Base-by-base conservation (phyloP, 2,797 vertebrate species). In the Anguilla obscura region DNA sequence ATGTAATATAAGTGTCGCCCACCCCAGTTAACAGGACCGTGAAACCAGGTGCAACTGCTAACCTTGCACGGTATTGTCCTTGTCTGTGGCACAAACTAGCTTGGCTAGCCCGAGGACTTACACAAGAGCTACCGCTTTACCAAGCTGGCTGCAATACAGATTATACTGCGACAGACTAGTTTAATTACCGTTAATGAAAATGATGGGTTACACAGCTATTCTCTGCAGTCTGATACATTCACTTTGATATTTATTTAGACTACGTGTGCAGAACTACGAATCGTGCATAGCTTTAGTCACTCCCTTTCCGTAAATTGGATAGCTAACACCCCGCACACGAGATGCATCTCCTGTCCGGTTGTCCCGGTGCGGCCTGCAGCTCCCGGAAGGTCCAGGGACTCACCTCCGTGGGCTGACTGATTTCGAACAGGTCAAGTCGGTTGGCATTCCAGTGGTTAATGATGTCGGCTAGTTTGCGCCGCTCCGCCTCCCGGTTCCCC, bases 371-470 rank as follows among this genome's bases (percentile, higher is more conserved):
- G 93, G 92, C 92, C 93, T 88, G 88, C 86, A 84, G 27, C 85
- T n/a, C 40, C 71, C 16, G 83, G 83, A 86, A 87, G 58, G 90
- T 86, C 92, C 91, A 86, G 92, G 94, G 91, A 90, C 97, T 97
- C 93, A 99, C 98, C 98, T 98, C 98, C 66, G 98, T 99, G 92
- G 98, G 98, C 93, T 97, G 97, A 96, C 98, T 99, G 97, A 99
- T 99, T 94, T 99, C 98, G 95, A 99, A 99, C 97, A 99, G 97
- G 97, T 99, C 98, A 95, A 99, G 98, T 96, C 98, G 97, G 98
- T 99, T 99, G 94, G 98, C 98, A 97, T 99, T 99, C 98, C 98
- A 99, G 96, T 99, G 98, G 97, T 97, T 98, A 95, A 99, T 99
- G 96, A 99, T 99, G 96, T 99, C 98, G 94, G 97, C 98, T 94